These are phyloP conservation scores for Drosophila pachea DNA, from an alignment of 1,140 invertebrate species.

Conservation along the genomic window DNA sequence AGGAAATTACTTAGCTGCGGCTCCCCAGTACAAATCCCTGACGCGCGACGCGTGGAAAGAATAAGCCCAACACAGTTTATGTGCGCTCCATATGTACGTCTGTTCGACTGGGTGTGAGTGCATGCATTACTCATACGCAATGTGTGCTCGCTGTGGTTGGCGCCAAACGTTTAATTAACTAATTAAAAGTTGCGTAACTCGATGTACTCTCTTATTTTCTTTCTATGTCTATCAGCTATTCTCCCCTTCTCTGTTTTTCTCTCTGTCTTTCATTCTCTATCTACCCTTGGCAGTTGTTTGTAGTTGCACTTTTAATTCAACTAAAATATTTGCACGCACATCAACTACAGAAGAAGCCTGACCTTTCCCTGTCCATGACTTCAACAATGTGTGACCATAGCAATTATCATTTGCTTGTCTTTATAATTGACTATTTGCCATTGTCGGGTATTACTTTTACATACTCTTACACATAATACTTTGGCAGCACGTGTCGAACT, in stretches of 20 bases:
- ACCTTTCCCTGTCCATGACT: background rate
- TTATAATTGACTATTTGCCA: no score
- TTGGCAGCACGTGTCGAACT: no score
- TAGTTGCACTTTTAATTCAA: conserved; percentile 45
- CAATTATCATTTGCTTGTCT: no score
- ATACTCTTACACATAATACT: no score
- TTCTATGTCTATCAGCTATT: background rate
- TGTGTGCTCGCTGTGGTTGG: conserved; percentile 51
- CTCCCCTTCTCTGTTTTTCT: background rate
- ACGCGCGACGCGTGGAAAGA: conserved; percentile 54
- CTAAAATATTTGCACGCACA: conserved; percentile 48
- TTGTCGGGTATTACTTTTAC: no score
- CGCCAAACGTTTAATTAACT: conserved; percentile 74
- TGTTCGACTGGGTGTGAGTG: background rate
- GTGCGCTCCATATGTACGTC: conserved; percentile 1
- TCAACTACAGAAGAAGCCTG: conserved; percentile 10
- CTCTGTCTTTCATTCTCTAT: background rate
- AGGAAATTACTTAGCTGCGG: conserved; percentile 69
- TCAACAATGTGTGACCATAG: no score
- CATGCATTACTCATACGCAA: conserved; percentile 67
- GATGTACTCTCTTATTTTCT: conserved; percentile 12
- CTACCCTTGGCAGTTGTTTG: conserved; percentile 39
- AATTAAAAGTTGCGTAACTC: conserved; percentile 73
- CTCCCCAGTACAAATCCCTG: conserved; percentile 22
- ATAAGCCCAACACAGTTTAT: conserved; percentile 33